Evolutionary conservation across 2,113 vertebrate genomes (phyloP), one percentile per base, ranked within the genome.

Genomic region (Nibea albiflora): DNA sequence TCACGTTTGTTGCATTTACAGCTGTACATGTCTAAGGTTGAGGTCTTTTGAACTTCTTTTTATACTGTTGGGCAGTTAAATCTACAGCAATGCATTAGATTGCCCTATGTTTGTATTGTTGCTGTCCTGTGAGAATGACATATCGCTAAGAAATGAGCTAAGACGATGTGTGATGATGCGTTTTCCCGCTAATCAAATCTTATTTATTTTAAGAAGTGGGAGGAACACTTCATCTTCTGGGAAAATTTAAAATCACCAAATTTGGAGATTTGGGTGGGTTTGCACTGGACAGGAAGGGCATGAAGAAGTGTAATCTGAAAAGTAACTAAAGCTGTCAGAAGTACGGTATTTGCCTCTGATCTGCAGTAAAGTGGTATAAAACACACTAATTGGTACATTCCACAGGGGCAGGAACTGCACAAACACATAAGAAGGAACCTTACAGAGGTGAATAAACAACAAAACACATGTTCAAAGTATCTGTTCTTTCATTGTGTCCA

Each of bases 401-500:
- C 11, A 1, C 61, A 56, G 24, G 24, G 24, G 6, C 47, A 28
- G 63, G 11, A 20, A 69, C 31, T 4, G 39, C n/a, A 72, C 53
- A 62, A 11, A 57, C 35, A 42, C 5, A 62, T 46, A 73, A 35
- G 42, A 17, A 26, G n/a, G 10, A 53, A 28, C 39, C 0, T 54
- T 4, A 72, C 53, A 28, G 52, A 74, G 61, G n/a, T 19, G 39
- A 58, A 47, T 19, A 52, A 22, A 35, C 46, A 54, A 73, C 46
- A 44, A 80, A 49, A 68, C 35, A 75, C 72, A 71, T 10, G 42
- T 66, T 28, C 20, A 31, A 39, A 57, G 54, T n/a, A 71, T 19
- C 35, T 35, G 16, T 71, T 82, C 50, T n/a, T 70, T 82, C 22
- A 63, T 58, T 71, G 31, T 46, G 80, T 68, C 66, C 74, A 76